These are phyloP conservation scores for Empidonax traillii DNA, from an alignment of 2,113 vertebrate genomes.

Conservation along the genomic window DNA sequence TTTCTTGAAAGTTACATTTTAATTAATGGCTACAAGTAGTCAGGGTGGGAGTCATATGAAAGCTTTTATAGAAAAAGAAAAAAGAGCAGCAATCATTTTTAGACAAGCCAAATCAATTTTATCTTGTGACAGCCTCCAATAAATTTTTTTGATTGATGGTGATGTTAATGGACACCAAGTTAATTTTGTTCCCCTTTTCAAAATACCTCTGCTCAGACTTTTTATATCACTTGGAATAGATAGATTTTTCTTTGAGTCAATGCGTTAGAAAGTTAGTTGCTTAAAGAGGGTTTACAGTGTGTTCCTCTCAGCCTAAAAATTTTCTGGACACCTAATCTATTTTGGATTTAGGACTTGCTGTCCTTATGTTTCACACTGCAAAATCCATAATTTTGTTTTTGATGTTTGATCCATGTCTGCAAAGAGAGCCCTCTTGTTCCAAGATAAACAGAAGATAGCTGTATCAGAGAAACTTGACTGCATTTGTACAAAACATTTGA, in stretches of 20 bases:
- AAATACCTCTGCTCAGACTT: not conserved
- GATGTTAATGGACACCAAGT: not conserved
- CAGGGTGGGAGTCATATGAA: not conserved
- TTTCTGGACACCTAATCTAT: not conserved
- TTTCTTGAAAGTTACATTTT: not conserved
- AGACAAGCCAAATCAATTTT: not conserved
- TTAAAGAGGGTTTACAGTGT: not conserved
- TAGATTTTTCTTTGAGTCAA: not conserved
- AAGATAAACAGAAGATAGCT: not conserved
- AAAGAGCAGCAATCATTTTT: not conserved
- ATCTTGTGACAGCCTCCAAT: not conserved
- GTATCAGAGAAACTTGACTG: not conserved
- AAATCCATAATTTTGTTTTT: not conserved
- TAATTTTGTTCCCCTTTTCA: not conserved
- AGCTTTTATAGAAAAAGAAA: not conserved
- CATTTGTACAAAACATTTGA: not conserved
- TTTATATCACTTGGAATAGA: not conserved
- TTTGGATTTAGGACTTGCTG: not conserved
- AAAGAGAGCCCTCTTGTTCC: not conserved
- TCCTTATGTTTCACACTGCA: not conserved
- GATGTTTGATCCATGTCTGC: not conserved
- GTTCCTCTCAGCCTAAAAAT: not conserved
- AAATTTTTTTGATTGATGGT: not conserved
- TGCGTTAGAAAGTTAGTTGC: not conserved
- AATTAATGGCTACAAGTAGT: not conserved